Percentiles rank a stretch among this genome's conserved stretches.
These are phyloP conservation scores for Diorhabda carinulata DNA, from an alignment of 1,140 invertebrate species.

Conservation along the genomic window DNA sequence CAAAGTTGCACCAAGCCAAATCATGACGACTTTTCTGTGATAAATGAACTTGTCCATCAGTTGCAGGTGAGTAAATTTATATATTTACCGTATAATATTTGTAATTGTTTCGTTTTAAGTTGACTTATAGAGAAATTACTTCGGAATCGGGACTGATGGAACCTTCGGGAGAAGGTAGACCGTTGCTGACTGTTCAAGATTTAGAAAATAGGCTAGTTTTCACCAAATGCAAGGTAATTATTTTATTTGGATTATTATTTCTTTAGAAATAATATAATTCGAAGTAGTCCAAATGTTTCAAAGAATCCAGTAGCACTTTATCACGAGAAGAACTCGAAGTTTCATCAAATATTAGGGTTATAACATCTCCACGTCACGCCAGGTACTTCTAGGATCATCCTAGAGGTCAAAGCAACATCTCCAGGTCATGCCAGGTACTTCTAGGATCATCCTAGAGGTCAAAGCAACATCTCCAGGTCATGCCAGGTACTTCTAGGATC, in stretches of 20 bases:
- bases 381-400: too few species aligned
- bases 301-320: too few species aligned
- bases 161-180: constrained; percentile 72
- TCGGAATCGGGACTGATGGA: constrained; percentile 78
- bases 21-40: constrained; percentile 49
- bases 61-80: constrained; percentile 46
- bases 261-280: constrained; percentile 5
- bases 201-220: constrained; percentile 79
- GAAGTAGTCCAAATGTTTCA: too few species aligned
- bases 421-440: too few species aligned
- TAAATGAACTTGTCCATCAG: constrained; percentile 50
- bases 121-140: constrained; percentile 72
- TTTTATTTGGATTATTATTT: background rate
- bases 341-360: too few species aligned
- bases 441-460: too few species aligned
- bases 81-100: background rate
- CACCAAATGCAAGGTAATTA: constrained; percentile 72
- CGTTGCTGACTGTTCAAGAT: constrained; percentile 73
- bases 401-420: too few species aligned
- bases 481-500: too few species aligned
- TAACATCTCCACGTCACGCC: too few species aligned
- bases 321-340: too few species aligned
- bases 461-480: too few species aligned
- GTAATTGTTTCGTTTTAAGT: constrained; percentile 43
- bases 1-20: constrained; percentile 47